Base-by-base conservation (phyloP, 2,797 vertebrate species). In the Pseudochaenichthys georgianus region DNA sequence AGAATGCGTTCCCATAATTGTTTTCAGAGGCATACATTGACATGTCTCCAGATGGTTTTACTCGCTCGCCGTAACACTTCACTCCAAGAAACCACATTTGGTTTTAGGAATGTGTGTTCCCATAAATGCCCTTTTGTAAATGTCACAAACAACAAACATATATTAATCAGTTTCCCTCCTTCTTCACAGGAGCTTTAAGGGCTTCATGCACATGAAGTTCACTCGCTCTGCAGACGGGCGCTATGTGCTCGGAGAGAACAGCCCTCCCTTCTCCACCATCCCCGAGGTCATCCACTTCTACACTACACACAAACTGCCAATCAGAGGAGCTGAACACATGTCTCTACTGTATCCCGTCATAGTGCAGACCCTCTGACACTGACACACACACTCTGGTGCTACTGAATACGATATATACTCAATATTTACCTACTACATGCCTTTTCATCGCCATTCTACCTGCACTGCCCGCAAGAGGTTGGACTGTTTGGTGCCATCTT, bases 161-260 rank as follows among this genome's bases (percentile, higher is more conserved):
- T 4, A 8, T 28, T 10, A 28, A 43, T 48, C 12, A 10, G 1
- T 50, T 34, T 10, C 16, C 13, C 19, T 10, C 34, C 3, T 23
- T 16, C 70, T 31, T 74, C 21, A 21, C 80, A 97, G 97, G 93
- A 97, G 96, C 90, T 97, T 95, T 80, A 96, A 97, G 17, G 96
- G 97, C 42, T 97, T 96, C 76, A 96, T 97, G 94, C 97, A 98
- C 43, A 96, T 97, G 95, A 97, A 97, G 91, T 96, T 97, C 73
- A 80, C 90, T 0, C 85, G 87, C 80, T 95, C 92, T 0, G 85
- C 92, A 31, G 96, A 97, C 3, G 92, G 94, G 9, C 91, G 94
- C 13, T 94, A 94, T 1, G 88, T 96, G 6, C 93, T 98, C 0
- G 97, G 97, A 0, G 96, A 96, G 74, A 96, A 97, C 89, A 97